These are phyloP conservation scores for Lepas anatifera DNA, from an alignment of 2,888 invertebrate genomes.

Conservation along the genomic window DNA sequence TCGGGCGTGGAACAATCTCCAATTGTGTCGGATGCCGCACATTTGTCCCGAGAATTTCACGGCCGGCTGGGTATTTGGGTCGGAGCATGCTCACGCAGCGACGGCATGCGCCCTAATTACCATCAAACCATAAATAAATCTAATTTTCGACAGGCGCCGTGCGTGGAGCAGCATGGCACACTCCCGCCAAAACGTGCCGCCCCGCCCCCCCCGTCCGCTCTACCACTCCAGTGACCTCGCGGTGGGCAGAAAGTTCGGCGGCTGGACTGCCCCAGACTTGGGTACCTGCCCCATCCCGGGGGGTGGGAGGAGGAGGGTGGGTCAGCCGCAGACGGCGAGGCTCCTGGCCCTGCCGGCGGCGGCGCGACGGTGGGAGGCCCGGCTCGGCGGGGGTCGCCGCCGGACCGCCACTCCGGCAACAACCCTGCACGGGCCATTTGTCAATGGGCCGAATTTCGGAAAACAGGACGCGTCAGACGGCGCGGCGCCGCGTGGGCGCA, in stretches of 20 bases:
- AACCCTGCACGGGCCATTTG: neutral
- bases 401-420: neutral
- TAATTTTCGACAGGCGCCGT: neutral
- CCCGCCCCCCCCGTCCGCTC: too few relatives aligned
- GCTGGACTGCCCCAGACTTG: too few relatives aligned
- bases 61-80: neutral
- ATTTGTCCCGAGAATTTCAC: neutral
- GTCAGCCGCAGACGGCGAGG: neutral
- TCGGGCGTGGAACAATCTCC: neutral
- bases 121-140: slow-evolving; percentile 1
- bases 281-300: too few relatives aligned
- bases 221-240: too few relatives aligned
- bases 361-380: neutral
- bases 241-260: too few relatives aligned
- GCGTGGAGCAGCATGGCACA: neutral
- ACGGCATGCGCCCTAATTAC: neutral
- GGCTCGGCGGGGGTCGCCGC: neutral
- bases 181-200: too few relatives aligned
- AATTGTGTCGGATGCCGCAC: neutral
- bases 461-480: neutral
- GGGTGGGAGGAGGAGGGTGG: too few relatives aligned
- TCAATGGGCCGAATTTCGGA: neutral
- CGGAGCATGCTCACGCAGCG: neutral
- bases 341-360: neutral
- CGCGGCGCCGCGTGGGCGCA: slow-evolving; percentile 4